Base-by-base conservation (phyloP, 2,113 vertebrate species). In the Nyctereutes procyonoides region DNA sequence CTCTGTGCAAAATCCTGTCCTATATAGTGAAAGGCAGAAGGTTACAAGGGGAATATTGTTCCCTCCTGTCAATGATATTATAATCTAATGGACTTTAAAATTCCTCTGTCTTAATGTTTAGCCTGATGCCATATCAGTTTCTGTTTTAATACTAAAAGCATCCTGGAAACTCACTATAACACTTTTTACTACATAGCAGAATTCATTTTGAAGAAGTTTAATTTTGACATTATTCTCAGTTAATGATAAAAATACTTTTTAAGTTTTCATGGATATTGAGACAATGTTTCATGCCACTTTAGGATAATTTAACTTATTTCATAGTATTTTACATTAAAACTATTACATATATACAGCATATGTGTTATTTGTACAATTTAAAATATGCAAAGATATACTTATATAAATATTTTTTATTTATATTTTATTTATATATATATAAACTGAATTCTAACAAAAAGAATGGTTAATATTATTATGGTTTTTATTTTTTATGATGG, bases 211-310 rank as follows among this genome's bases (percentile, higher is more conserved):
- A 88, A 67, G n/a, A 82, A 48, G 28, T 73, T 95, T 9, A 15
- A 69, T 35, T 71, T 79, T 85, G 28, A 24, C 28, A 56, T 77
- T 28, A 76, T 84, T 77, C 17, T 56, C 84, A 6, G 16, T 87
- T 62, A 93, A 67, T 88, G n/a, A 74, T 96, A 69, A 58, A 79
- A 96, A 62, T 4, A 48, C 13, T 56, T 96, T 73, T 85, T n/a
- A 80, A 60, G 2, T 60, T 71, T 85, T 63, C 38, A n/a, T 53
- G 12, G 5, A 51, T 79, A 58, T 87, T 74, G 67, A 86, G 67
- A 77, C 3, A 67, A 17, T 76, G 13, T 22, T 81, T n/a, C 32
- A 0, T 77, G n/a, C 15, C 19, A 32, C 16, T 60, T 93, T 8
- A 35, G 4, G 5, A 83, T 60, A 74, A 69, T 95, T 84, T 80